These are phyloP conservation scores for Paradoxurus hermaphroditus DNA, from an alignment of 2,113 vertebrate genomes.

Conservation along the genomic window DNA sequence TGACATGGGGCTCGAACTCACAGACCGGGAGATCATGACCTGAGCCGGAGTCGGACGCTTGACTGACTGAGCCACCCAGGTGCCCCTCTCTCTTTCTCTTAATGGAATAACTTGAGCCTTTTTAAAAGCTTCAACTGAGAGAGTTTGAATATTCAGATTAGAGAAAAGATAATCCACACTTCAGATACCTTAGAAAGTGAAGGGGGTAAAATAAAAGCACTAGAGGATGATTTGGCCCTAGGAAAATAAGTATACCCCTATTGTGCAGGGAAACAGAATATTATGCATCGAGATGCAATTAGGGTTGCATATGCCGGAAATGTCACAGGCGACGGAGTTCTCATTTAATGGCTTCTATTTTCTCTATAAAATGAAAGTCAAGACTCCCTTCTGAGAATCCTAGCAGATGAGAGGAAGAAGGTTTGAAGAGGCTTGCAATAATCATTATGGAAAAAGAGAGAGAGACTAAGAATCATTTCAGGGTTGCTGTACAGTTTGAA, in stretches of 20 bases:
- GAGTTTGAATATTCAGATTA: background rate
- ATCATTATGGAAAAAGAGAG: background rate
- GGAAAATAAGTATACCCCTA: background rate
- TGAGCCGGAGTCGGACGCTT: too few relatives aligned
- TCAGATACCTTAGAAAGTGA: background rate
- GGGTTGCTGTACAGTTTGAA: background rate
- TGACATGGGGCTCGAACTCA: too few relatives aligned
- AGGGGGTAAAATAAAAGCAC: background rate
- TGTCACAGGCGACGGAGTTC: background rate
- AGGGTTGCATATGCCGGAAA: background rate
- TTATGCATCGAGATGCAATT: background rate
- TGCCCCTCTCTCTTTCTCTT: background rate
- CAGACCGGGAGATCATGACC: too few relatives aligned
- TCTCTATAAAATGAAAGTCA: background rate
- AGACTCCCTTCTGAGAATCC: background rate
- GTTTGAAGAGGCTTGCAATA: background rate
- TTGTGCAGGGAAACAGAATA: background rate
- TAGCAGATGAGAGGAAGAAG: background rate
- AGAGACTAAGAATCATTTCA: background rate
- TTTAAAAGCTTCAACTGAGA: background rate
- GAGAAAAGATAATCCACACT: background rate
- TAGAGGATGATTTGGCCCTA: background rate
- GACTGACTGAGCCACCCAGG: too few relatives aligned
- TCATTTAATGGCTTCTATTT: background rate
- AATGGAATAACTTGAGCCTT: background rate